Base-by-base conservation (phyloP, 2,797 vertebrate genomes). In the Miichthys miiuy region DNA sequence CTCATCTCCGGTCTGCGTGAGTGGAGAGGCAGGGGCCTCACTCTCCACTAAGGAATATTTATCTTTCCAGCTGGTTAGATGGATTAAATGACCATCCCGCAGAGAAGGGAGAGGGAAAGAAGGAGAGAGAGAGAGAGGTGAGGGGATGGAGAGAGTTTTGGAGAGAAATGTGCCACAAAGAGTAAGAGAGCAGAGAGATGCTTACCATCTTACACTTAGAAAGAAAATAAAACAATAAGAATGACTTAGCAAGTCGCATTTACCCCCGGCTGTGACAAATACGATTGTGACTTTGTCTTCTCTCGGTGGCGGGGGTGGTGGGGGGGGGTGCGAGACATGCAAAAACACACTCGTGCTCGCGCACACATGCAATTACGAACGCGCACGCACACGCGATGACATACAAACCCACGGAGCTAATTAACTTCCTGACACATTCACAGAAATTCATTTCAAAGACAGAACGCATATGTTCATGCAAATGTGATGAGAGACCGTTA, bases 51-150 rank as follows among this genome's bases (percentile, higher is more conserved):
- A 90, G 89, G 91, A 92, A 93, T 95, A 94, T 95, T 94, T 95
- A 93, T 94, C 92, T 95, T 95, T 94, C 93, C 93, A 94, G 92
- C 85, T 91, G 92, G 90, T 93, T 93, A 91, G 90, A 92, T 88
- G 92, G 92, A 94, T 95, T 94, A 94, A 95, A 95, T 94, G 92
- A 94, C 92, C 88, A 80, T 93, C 83, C 86, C 55, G 70, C 89
- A 78, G 91, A 89, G 89, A 83, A 82, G 77, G 78, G 78, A 82
- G 79, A 77, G 54, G 81, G 64, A 55, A 78, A 84, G 77, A 67
- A 79, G 63, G 61, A 83, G 82, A 38, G 34, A 38, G 46, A 52
- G 78, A 52, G 66, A 69, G 84, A 62, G 56, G 68, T 83, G 80
- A 83, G 69, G 74, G 46, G 68, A 89, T 72, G 82, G 89, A 92